These are phyloP conservation scores for Centropyge bicolor DNA, from an alignment of 2,797 vertebrate genomes.

Conservation along the genomic window DNA sequence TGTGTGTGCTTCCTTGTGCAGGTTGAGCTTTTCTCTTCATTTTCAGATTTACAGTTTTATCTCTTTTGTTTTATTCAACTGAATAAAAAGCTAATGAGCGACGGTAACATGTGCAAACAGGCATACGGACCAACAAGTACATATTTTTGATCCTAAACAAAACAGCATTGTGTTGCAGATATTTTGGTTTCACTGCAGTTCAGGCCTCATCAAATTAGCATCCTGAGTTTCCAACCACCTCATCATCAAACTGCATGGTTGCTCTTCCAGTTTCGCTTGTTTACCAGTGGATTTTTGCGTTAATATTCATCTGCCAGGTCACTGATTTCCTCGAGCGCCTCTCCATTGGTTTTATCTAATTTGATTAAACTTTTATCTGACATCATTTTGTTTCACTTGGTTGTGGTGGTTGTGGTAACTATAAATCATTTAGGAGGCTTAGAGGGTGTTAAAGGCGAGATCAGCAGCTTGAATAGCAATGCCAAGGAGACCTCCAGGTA, in stretches of 20 bases:
- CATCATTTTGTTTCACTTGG: not conserved
- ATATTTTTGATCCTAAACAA: not conserved
- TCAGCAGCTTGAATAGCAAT: constrained; percentile 23
- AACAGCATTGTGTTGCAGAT: constrained; percentile 10
- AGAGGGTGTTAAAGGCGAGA: not conserved
- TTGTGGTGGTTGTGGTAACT: not conserved
- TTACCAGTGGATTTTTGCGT: constrained; percentile 9
- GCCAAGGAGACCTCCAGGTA: constrained; percentile 10
- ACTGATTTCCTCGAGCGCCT: not conserved
- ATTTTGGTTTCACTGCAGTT: constrained; percentile 12
- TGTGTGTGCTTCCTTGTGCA: not conserved
- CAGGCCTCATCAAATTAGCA: constrained; percentile 13
- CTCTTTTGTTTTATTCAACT: not conserved
- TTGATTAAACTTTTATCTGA: not conserved
- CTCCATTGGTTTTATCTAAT: not conserved
- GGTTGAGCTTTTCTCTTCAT: not conserved
- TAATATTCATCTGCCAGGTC: not conserved
- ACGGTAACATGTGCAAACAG: not conserved
- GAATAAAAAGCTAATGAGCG: not conserved
- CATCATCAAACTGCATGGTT: not conserved
- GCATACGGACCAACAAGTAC: not conserved
- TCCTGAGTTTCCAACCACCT: constrained; percentile 3
- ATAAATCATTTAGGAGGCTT: not conserved
- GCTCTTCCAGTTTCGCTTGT: constrained; percentile 20
- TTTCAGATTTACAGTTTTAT: not conserved